Base-by-base conservation (phyloP, 2,888 invertebrate species). In the Oxyscelio sp. region DNA sequence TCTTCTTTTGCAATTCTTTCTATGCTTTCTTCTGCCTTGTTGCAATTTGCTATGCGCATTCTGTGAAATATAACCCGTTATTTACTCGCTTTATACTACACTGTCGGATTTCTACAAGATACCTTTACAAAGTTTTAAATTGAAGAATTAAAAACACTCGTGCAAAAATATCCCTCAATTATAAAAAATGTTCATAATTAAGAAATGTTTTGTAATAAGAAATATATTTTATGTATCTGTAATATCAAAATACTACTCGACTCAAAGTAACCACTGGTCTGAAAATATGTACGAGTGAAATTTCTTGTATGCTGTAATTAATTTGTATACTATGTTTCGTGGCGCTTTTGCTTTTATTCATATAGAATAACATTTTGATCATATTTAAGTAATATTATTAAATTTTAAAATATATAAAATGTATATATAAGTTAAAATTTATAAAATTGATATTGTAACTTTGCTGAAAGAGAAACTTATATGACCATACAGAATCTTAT, bases 51-150 rank as follows among this genome's bases (percentile, higher is more conserved):
- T 82, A 82, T 75, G 83, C 66, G 66, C 65, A 66, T 71, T 83
- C 65, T 71, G 80, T 77, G 84, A 71, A 81, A 85, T 85, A 77
- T 73, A 81, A 85, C 77, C 75, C 79, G 59, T 79, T 79, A 66
- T 84, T 79, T 84, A 75, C 79, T 78, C 79, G 71, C 56, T 68
- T 74, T 68, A 38, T 56, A 21, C 24, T 45, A 50, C 40, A 71
- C 17, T 61, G 71, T 79, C 38, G 68, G 56, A 13, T 34, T 66
- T 52, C 50, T 38, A 19, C 54, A 50, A 81, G 61, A 73, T 79
- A 65, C 21, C 58, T 48, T 79, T 65, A 71, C 65, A 70, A 45
- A 19, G 61, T 56, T 70, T 61, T 40, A 59, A 68, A 61, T 50
- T 70, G 31, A 52, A 45, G 68, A 78, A 54, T 61, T 59, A 68